Evolutionary conservation across 2,797 vertebrate species (phyloP).

Genomic region (Meda fulgida): DNA sequence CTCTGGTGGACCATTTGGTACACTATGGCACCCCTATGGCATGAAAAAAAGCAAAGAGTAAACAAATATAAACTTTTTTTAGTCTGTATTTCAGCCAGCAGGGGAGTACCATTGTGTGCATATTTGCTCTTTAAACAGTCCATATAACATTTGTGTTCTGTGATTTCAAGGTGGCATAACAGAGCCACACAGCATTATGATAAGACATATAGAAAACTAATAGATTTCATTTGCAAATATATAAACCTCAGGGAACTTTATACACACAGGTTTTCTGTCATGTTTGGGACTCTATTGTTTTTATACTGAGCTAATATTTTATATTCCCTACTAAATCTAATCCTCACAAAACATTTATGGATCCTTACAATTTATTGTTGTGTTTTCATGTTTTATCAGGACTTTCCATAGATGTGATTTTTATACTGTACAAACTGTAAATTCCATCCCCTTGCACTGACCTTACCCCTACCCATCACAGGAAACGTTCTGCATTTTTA

Average conservation of each 20-base stretch:
- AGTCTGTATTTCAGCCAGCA: slow-evolving; percentile 21
- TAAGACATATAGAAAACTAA: not conserved
- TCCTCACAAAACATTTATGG: not conserved
- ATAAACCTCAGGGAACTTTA: not conserved
- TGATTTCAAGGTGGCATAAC: not conserved
- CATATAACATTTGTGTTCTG: not conserved
- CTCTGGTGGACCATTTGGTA: not conserved
- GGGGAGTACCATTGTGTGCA: not conserved
- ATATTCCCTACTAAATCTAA: not conserved
- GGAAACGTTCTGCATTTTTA: too few species aligned
- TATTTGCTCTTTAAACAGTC: slow-evolving; percentile 16
- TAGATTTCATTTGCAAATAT: not conserved
- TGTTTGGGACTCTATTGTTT: not conserved
- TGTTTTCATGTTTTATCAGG: too few species aligned
- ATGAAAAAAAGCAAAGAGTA: slow-evolving; percentile 15
- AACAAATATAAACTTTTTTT: slow-evolving; percentile 15
- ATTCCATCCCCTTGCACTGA: too few species aligned
- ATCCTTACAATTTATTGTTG: not conserved
- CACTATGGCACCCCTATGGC: not conserved
- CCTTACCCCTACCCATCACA: too few species aligned
- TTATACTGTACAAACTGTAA: too few species aligned
- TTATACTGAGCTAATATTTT: not conserved
- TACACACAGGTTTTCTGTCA: not conserved
- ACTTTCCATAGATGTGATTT: too few species aligned
- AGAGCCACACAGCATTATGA: not conserved